These are phyloP conservation scores for Cavia aperea DNA, from an alignment of 2,113 vertebrate genomes.

Conservation along the genomic window DNA sequence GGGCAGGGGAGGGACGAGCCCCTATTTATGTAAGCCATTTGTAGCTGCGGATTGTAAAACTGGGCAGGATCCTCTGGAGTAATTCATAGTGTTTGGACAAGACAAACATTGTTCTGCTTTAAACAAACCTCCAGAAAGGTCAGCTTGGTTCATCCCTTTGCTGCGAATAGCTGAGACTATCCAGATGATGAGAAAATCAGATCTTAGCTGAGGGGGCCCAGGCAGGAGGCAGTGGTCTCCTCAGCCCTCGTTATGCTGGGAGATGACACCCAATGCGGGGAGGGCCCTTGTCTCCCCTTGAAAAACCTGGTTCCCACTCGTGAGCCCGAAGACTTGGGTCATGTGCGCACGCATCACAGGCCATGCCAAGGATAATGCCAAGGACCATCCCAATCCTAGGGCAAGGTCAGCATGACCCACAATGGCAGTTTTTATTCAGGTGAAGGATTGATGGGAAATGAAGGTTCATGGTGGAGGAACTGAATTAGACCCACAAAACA, in stretches of 20 bases:
- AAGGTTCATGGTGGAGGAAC: background rate
- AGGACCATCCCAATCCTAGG: background rate
- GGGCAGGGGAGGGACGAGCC: background rate
- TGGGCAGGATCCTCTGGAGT: slow-evolving; percentile 66
- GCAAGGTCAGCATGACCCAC: background rate
- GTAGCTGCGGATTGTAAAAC: slow-evolving; percentile 69
- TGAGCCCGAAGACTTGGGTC: background rate
- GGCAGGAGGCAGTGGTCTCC: slow-evolving; percentile 36
- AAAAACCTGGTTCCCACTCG: background rate
- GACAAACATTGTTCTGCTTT: slow-evolving; percentile 76
- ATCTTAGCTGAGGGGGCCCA: slow-evolving; percentile 53
- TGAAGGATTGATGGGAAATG: background rate
- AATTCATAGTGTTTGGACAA: slow-evolving; percentile 76
- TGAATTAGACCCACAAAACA: background rate
- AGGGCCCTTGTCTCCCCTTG: slow-evolving; percentile 7
- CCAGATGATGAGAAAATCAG: slow-evolving; percentile 76
- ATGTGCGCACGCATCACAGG: background rate
- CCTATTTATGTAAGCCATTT: slow-evolving; percentile 71
- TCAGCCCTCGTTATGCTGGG: slow-evolving; percentile 16
- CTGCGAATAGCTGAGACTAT: slow-evolving; percentile 64
- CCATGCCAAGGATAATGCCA: background rate
- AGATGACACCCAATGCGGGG: background rate
- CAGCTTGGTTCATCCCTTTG: slow-evolving; percentile 70
- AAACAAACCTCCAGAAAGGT: slow-evolving; percentile 75
- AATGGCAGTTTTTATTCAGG: background rate